These are phyloP conservation scores for Melikaiella ostensackeni DNA, from an alignment of 2,888 invertebrate species.

Conservation along the genomic window DNA sequence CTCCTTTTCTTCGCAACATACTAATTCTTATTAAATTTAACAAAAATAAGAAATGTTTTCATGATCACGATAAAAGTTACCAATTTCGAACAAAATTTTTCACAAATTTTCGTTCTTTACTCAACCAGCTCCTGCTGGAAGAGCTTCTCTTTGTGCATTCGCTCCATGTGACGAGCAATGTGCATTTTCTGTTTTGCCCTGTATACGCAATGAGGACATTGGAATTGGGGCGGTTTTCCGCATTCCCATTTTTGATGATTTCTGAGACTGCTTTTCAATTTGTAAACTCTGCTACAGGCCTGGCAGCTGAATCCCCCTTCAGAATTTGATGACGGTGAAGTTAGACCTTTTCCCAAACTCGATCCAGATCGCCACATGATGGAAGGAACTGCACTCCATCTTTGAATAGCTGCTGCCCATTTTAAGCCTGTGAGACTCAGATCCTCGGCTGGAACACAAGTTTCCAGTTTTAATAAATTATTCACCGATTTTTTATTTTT, in stretches of 20 bases:
- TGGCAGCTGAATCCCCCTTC: slow-evolving; percentile 82
- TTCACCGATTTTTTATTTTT: not conserved
- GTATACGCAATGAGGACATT: slow-evolving; percentile 70
- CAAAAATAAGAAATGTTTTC: not conserved
- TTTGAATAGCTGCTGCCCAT: slow-evolving; percentile 83
- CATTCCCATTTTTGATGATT: slow-evolving; percentile 75
- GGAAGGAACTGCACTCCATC: slow-evolving; percentile 72
- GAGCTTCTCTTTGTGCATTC: slow-evolving; percentile 69
- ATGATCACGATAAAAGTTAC: not conserved
- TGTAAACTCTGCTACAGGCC: slow-evolving; percentile 85
- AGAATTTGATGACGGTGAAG: slow-evolving; percentile 42
- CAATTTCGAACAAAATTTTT: not conserved
- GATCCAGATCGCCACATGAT: slow-evolving; percentile 73
- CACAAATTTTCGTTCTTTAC: not conserved
- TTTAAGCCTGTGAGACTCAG: slow-evolving; percentile 84
- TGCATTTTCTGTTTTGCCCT: slow-evolving; percentile 68
- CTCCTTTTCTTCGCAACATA: not conserved
- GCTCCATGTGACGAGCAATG: slow-evolving; percentile 67
- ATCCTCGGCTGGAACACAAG: slow-evolving; percentile 81
- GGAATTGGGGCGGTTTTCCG: slow-evolving; percentile 74
- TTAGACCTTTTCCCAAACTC: slow-evolving; percentile 67
- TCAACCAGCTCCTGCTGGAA: slow-evolving; percentile 54
- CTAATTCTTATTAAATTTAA: not conserved
- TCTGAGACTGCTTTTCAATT: slow-evolving; percentile 67
- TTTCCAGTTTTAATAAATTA: slow-evolving; percentile 63